phyloP scores from a whole-genome alignment of 2,797 vertebrate species.

The Pangasius krempfi region DNA sequence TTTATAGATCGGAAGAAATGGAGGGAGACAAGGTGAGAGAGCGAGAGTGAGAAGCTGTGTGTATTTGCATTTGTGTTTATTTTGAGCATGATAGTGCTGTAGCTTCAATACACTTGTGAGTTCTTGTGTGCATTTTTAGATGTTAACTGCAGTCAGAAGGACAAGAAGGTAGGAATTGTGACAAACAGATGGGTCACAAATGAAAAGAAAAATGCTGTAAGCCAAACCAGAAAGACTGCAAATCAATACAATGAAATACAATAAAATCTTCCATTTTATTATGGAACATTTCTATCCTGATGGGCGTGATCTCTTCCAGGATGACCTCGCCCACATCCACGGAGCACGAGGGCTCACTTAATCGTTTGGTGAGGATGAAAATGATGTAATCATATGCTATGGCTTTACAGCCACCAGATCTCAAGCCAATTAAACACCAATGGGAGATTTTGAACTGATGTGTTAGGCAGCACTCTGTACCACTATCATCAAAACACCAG shows the following conservation, averaged over 20 bases:
- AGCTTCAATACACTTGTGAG: background rate
- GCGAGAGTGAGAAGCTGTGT: background rate
- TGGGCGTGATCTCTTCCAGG: background rate
- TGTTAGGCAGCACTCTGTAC: background rate
- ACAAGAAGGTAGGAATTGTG: background rate
- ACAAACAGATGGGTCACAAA: too few species aligned
- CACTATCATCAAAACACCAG: background rate
- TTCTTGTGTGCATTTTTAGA: background rate
- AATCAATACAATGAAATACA: background rate
- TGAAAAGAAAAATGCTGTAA: background rate
- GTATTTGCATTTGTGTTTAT: conserved; percentile 1
- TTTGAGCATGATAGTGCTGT: background rate
- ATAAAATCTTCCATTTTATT: background rate
- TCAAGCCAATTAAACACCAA: background rate
- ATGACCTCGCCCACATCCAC: background rate
- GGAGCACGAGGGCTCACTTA: background rate
- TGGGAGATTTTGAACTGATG: background rate
- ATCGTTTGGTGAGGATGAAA: background rate
- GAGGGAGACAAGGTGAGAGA: background rate
- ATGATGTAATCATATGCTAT: background rate
- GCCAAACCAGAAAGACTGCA: background rate
- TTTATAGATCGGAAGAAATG: background rate
- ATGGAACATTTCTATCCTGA: background rate
- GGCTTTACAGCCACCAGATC: background rate
- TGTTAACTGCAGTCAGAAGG: conserved; percentile 18